Evolutionary conservation across 2,888 invertebrate genomes (phyloP), one percentile per base, ranked within the genome.

Genomic region (Heliconius ismenius): DNA sequence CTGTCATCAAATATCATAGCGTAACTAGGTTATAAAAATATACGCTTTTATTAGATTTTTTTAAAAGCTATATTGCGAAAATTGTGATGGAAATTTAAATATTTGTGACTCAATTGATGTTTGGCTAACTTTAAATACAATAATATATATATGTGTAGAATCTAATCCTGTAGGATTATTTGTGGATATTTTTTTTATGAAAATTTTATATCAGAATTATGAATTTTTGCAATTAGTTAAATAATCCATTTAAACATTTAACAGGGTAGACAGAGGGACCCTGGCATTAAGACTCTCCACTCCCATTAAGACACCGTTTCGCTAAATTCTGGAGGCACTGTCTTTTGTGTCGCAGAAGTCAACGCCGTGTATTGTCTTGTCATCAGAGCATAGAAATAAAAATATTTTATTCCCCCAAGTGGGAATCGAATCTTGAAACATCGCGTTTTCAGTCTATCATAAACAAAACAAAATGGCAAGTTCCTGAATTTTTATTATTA

Each of bases 1-100:
- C 70, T 78, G 70, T 77, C 77, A 72, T 68, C 76, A 70, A 63
- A 77, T 73, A 72, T 75, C 39, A 75, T 64, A 68, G 36, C 26
- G 60, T 74, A 74, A 26, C 49, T 72, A 32, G 24, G 65, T 39
- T 65, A 70, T 74, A 36, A 65, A 49, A 43, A 58, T 39, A 60
- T 43, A 4, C 13, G 69, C n/a, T 28, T 69, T 54, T n/a, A 69
- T 69, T 69, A 54, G 32, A n/a, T 69, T 54, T 69, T 39, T n/a
- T 54, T 54, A 69, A 69, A 28, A 49, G 65, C 39, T 65, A 4
- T 65, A 36, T 36, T 36, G 36, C 39, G 39, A 65, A 39, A 24
- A 24, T 65, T n/a, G 39, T 39, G 13, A 65, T 65, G 36, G 2
- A 36, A 58, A 13, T 65, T n/a, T 7, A 2, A 4, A 11, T 7